Base-by-base conservation (phyloP, 2,797 vertebrate species). In the Leptatherina wallacei region DNA sequence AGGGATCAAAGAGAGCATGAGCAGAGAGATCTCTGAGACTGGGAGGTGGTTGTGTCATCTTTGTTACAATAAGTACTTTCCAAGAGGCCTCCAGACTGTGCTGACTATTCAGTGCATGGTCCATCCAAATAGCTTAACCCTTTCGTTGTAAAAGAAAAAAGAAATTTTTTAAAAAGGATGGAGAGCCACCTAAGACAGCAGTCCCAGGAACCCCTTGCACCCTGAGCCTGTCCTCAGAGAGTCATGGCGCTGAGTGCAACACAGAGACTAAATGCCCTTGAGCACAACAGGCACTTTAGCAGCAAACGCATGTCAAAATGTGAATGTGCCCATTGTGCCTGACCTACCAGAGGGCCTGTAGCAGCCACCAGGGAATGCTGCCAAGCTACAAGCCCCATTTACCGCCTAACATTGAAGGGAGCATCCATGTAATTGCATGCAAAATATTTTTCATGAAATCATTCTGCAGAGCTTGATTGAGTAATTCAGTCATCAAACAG, bases 301-400 rank as follows among this genome's bases (percentile, higher is more conserved):
- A 67, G 85, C 90, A 91, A 94, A 94, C 90, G 89, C 90, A 92
- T 92, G 91, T 94, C 86, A 90, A 90, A 88, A 92, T 83, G 84
- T 95, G 93, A 95, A 95, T 94, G 90, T 89, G 69, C 49, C 89
- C 91, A 93, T 95, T 94, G 92, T 94, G 86, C 80, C 74, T 29
- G 78, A 82, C 84, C 83, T 85, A 80, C 82, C 85, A 62, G 82
- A 83, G 82, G 80, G 72, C 79, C 78, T 70, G 67, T 42, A 69
- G 85, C 76, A 65, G 79, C 69, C 59, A 77, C 36, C 56, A 58
- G 75, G 81, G 82, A 90, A 85, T 61, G n/a, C 72, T 71, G 86
- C 84, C 91, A 89, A 84, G 55, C 82, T 84, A 66, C 66, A 62
- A 77, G 79, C 73, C 73, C 78, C 81, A 82, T 85, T 88, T 81